Evolutionary conservation across 2,888 invertebrate species (phyloP).

Genomic region (Chrysina gloriosa): DNA sequence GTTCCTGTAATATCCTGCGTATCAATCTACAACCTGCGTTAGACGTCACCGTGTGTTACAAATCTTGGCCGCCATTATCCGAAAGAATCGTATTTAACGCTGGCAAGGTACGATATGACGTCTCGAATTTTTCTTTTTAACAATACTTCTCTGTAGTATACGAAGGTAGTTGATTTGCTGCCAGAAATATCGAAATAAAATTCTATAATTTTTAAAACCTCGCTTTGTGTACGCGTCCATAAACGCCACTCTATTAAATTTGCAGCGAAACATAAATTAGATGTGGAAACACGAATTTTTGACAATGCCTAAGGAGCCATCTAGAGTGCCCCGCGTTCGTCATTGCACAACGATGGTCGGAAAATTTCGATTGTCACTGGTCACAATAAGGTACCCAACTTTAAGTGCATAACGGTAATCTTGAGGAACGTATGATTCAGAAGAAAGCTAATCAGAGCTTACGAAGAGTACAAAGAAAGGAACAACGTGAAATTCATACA

Average conservation of each 20-base stretch:
- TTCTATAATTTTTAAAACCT: neutral
- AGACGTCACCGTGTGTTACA: neutral
- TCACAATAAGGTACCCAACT: too few species aligned
- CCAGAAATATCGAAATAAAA: slow-evolving; percentile 23
- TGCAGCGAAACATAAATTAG: neutral
- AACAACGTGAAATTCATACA: too few species aligned
- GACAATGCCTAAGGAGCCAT: too few species aligned
- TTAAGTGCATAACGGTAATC: too few species aligned
- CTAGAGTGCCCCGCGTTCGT: too few species aligned
- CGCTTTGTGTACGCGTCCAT: neutral
- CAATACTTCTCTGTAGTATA: slow-evolving; percentile 5
- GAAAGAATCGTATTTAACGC: neutral
- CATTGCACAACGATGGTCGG: too few species aligned
- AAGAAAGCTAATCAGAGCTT: too few species aligned
- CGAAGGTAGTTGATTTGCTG: neutral
- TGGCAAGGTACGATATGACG: slow-evolving; percentile 11
- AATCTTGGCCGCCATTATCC: neutral
- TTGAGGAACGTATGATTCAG: neutral
- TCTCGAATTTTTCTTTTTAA: slow-evolving; percentile 12
- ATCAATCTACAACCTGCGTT: neutral
- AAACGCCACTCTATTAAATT: neutral
- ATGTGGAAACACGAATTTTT: neutral
- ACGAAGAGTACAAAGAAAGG: too few species aligned
- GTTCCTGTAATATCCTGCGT: neutral
- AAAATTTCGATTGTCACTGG: too few species aligned